Conservation (phyloP, 2,113 vertebrate genomes). For the Myodes glareolus region DNA sequence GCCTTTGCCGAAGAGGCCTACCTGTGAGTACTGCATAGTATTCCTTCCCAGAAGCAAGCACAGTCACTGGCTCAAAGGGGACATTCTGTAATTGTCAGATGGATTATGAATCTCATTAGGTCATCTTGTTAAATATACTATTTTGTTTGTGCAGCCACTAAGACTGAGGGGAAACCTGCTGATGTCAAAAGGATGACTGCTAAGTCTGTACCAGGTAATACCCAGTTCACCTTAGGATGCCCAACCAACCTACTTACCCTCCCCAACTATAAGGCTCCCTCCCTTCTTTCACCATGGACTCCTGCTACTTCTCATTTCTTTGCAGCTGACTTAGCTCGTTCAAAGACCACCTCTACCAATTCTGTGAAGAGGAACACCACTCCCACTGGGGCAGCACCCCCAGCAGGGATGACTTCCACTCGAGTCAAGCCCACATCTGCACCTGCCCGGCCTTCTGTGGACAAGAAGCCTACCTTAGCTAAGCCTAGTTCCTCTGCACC, state of each 20-base stretch:
- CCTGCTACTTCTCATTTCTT: accelerated
- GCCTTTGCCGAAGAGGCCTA: conserved; percentile 86
- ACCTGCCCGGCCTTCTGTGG: conserved; percentile 75
- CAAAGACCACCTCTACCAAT: conserved; percentile 84
- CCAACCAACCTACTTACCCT: too few relatives aligned
- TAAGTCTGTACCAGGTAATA: conserved; percentile 91
- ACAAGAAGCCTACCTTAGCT: conserved; percentile 85
- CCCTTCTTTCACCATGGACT: neutral
- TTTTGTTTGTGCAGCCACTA: conserved; percentile 86
- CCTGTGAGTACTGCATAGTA: conserved; percentile 82
- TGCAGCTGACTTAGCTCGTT: conserved; percentile 82
- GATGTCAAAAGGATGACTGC: conserved; percentile 90
- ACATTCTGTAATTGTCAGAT: neutral
- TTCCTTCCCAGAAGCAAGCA: neutral
- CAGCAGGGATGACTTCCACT: neutral
- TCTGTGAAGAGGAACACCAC: conserved; percentile 79
- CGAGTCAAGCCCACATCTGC: conserved; percentile 84
- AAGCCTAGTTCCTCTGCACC: conserved; percentile 69
- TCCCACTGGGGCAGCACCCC: conserved; percentile 77
- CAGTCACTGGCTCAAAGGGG: neutral
- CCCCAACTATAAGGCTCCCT: neutral
- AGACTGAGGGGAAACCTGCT: conserved; percentile 89
- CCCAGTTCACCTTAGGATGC: neutral
- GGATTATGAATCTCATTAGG: neutral
- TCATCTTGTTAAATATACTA: neutral